Conservation (phyloP, 1,140 invertebrate species). For the Coptotermes formosanus region DNA sequence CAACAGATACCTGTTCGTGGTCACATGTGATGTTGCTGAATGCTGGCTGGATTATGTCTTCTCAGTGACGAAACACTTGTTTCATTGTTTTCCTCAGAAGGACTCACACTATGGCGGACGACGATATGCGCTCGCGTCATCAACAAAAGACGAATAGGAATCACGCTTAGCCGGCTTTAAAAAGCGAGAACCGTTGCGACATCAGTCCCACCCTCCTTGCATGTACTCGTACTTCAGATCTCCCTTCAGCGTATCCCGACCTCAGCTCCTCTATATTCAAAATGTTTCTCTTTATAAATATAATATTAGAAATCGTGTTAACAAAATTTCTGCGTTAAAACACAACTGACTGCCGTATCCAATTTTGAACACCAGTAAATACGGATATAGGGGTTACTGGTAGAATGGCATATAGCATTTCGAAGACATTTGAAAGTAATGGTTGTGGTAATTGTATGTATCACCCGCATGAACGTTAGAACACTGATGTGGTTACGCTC, state of each 20-base stretch:
- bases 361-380: too few species aligned
- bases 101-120: neutral
- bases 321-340: neutral
- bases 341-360: neutral
- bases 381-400: too few species aligned
- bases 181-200: constrained; percentile 4
- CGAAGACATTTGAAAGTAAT: too few species aligned
- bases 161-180: constrained; percentile 27
- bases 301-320: neutral
- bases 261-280: neutral
- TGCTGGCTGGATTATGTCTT: too few species aligned
- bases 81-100: neutral
- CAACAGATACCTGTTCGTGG: too few species aligned
- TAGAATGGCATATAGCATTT: too few species aligned
- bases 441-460: too few species aligned
- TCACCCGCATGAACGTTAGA: too few species aligned
- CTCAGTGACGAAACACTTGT: neutral
- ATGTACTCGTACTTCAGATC: neutral
- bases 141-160: constrained; percentile 24
- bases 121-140: neutral
- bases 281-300: neutral
- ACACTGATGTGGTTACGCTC: too few species aligned
- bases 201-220: neutral
- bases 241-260: neutral
- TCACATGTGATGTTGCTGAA: too few species aligned